Conservation (phyloP, 1,140 invertebrate genomes). For the Mycetomoellerius zeteki region DNA sequence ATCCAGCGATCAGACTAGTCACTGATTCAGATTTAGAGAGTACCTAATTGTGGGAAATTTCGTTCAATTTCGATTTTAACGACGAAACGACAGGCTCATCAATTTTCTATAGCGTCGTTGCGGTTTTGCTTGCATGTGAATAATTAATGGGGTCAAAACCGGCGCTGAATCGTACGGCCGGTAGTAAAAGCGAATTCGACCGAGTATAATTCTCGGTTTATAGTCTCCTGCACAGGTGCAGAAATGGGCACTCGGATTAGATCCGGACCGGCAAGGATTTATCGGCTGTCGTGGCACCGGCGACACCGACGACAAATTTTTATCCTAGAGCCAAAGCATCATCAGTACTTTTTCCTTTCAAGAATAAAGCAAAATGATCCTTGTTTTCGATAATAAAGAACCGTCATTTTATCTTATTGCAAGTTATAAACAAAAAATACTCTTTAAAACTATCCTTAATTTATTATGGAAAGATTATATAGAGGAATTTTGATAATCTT, state of each 20-base stretch:
- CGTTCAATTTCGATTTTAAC: conserved; percentile 37
- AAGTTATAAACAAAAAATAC: not conserved
- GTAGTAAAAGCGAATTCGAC: conserved; percentile 62
- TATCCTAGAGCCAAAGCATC: conserved; percentile 14
- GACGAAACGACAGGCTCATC: conserved; percentile 26
- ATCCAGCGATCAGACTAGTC: no score
- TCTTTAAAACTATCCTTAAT: not conserved
- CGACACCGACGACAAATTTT: conserved; percentile 36
- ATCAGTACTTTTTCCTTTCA: conserved; percentile 28
- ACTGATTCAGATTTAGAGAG: no score
- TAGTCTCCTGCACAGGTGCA: conserved; percentile 56
- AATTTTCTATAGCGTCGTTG: conserved; percentile 34
- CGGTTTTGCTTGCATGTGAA: conserved; percentile 38
- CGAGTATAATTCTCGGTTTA: conserved; percentile 66
- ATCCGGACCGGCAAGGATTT: conserved; percentile 47
- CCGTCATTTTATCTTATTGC: conserved; percentile 9
- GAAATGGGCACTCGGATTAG: conserved; percentile 44
- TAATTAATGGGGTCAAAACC: conserved; percentile 69
- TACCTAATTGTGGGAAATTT: not conserved
- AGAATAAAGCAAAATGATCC: conserved; percentile 29
- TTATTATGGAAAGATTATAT: not conserved
- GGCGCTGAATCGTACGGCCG: conserved; percentile 16
- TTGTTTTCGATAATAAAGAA: conserved; percentile 24
- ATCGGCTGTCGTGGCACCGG: not conserved
- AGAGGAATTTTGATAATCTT: not conserved